These are phyloP conservation scores for Oxygymnocypris stewartii DNA, from an alignment of 2,113 vertebrate species.

Conservation along the genomic window DNA sequence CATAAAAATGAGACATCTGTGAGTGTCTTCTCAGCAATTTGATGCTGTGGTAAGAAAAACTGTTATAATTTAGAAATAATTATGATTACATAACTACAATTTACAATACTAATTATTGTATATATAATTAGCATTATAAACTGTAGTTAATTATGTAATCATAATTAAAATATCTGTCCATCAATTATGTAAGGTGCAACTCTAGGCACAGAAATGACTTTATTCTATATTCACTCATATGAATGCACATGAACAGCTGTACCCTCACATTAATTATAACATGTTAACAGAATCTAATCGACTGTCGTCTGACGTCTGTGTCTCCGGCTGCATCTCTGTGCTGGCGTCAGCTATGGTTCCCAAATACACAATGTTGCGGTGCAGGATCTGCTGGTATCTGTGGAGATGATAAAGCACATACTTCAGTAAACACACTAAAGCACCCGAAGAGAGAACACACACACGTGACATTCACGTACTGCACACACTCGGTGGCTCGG, in stretches of 20 bases:
- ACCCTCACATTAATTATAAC: neutral
- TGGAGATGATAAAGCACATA: neutral
- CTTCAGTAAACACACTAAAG: neutral
- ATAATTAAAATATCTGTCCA: too few species aligned
- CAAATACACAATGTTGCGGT: slow-evolving; percentile 94
- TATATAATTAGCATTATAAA: too few species aligned
- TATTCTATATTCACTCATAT: neutral
- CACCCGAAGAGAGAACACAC: neutral
- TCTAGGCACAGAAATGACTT: neutral
- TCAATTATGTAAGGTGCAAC: neutral
- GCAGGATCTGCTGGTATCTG: slow-evolving; percentile 95
- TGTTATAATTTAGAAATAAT: too few species aligned
- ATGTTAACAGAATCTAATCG: slow-evolving; percentile 2
- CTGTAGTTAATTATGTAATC: too few species aligned
- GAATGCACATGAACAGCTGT: neutral
- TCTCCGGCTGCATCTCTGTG: slow-evolving; percentile 60
- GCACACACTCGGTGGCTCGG: slow-evolving; percentile 87
- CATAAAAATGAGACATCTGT: neutral
- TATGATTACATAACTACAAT: too few species aligned
- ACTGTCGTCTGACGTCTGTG: too few species aligned
- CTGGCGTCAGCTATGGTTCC: slow-evolving; percentile 90
- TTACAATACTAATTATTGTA: too few species aligned
- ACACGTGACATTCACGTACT: slow-evolving; percentile 75
- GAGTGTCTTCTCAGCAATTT: too few species aligned
- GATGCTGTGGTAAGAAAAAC: too few species aligned